Base-by-base conservation (phyloP, 2,888 invertebrate species). In the Plagiodera versicolora region DNA sequence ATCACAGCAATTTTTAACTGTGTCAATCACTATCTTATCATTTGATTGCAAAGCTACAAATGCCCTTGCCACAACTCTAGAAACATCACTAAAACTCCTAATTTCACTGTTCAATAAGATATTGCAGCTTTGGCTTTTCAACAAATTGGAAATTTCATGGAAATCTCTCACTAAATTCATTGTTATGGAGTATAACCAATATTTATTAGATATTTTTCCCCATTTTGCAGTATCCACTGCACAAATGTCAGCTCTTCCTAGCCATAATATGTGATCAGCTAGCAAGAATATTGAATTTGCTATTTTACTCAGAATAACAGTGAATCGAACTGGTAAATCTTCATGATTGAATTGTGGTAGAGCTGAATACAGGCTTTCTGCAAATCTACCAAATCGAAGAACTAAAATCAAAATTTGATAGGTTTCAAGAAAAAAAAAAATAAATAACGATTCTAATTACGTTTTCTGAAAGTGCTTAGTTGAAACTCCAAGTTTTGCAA, bases 261-360 rank as follows among this genome's bases (percentile, higher is more conserved):
- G 80, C 92, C 95, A 95, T 30, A 95, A 85, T 30, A 95, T 83
- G 75, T 96, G 94, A 77, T 96, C 96, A 11, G 92, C 87, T 49
- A 94, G 81, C 1, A 96, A 83, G 74, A 88, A 96, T 20, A 94
- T 76, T 0, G 92, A 87, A 76, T 90, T 89, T 20, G 91, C 86
- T 54, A 95, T 82, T 81, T 91, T 92, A 63, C 93, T 90, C 53
- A 93, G 75, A 0, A 92, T 91, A 32, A 93, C 78, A 24, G 90
- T 89, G 9, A 89, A 77, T 67, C 91, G 85, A 17, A 94, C 79
- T 2, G 87, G 82, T 14, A 87, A 75, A 75, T 95, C 89, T 24
- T 88, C 87, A 75, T 93, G 86, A 65, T 90, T 86, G 63, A 92
- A 84, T 11, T 87, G 84, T 56, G 87, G 86, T 53, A 93, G 75